These are phyloP conservation scores for Melanostoma mellinum DNA, from an alignment of 2,888 invertebrate genomes.

Conservation along the genomic window DNA sequence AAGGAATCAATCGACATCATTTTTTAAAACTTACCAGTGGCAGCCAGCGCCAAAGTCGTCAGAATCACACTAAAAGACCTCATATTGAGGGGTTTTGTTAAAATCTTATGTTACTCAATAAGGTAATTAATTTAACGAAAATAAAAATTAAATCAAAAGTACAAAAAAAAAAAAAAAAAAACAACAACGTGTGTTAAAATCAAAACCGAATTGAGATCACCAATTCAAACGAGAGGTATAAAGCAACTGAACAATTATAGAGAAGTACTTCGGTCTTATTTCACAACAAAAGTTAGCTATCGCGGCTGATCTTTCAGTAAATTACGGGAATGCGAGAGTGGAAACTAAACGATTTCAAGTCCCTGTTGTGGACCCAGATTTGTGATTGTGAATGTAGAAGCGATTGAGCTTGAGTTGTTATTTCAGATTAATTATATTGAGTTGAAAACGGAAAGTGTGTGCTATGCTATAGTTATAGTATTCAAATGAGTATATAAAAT, in stretches of 20 bases:
- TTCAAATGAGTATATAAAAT: too few relatives aligned
- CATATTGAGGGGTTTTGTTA: constrained; percentile 26
- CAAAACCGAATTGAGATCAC: constrained; percentile 8
- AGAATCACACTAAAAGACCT: constrained; percentile 45
- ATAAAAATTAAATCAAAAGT: constrained; percentile 17
- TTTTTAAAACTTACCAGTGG: constrained; percentile 46
- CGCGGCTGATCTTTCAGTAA: constrained; percentile 23
- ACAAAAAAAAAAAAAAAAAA: constrained; percentile 3
- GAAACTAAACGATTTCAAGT: constrained; percentile 22
- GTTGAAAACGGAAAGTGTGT: too few relatives aligned
- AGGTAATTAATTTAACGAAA: neutral
- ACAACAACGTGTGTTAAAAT: neutral
- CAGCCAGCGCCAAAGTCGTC: constrained; percentile 41
- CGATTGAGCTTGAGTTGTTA: too few relatives aligned
- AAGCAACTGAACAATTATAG: constrained; percentile 47
- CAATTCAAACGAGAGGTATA: constrained; percentile 51
- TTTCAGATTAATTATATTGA: too few relatives aligned
- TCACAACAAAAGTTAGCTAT: constrained; percentile 12
- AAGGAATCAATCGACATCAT: neutral
- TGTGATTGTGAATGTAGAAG: neutral
- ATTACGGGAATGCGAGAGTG: constrained; percentile 30
- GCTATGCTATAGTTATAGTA: too few relatives aligned
- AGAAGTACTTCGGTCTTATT: constrained; percentile 21
- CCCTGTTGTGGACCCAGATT: constrained; percentile 12
- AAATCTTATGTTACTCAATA: neutral